Conservation (phyloP, 1,140 invertebrate genomes). For the Helicoverpa armigera region DNA sequence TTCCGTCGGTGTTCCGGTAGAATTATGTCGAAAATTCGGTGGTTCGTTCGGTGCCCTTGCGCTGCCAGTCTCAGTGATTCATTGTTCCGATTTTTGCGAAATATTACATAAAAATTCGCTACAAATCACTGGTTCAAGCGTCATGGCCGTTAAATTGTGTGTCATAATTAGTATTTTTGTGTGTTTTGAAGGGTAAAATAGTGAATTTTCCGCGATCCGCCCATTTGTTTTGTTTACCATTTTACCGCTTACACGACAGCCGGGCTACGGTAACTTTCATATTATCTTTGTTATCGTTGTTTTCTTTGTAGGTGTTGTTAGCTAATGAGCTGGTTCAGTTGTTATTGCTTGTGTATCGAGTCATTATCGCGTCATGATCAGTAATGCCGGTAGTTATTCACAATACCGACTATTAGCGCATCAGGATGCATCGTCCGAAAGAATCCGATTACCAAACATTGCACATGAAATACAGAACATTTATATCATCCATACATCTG, state of each 20-base stretch:
- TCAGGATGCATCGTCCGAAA: background rate
- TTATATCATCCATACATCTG: background rate
- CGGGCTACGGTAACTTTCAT: slow-evolving; percentile 40
- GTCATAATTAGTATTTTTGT: slow-evolving; percentile 17
- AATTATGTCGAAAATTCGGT: slow-evolving; percentile 55
- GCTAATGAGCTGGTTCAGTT: background rate
- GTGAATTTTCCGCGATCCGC: slow-evolving; percentile 55
- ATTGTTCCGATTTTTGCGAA: slow-evolving; percentile 77
- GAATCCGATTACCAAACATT: slow-evolving; percentile 2
- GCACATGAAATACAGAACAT: background rate
- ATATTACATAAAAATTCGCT: slow-evolving; percentile 64
- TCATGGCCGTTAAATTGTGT: slow-evolving; percentile 41
- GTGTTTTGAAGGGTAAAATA: slow-evolving; percentile 49
- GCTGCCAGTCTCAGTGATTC: slow-evolving; percentile 71
- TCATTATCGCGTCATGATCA: slow-evolving; percentile 14
- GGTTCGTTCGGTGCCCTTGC: slow-evolving; percentile 56
- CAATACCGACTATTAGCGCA: background rate
- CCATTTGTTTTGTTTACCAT: slow-evolving; percentile 80
- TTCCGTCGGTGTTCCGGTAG: slow-evolving; percentile 59
- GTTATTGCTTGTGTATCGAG: slow-evolving; percentile 8
- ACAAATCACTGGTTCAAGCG: slow-evolving; percentile 49
- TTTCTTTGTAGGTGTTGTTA: slow-evolving; percentile 17
- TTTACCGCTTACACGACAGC: slow-evolving; percentile 63
- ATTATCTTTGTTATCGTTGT: slow-evolving; percentile 50
- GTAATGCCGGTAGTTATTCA: slow-evolving; percentile 22